Conservation (phyloP, 2,888 invertebrate genomes). For the Aspidiotus rigidus region DNA sequence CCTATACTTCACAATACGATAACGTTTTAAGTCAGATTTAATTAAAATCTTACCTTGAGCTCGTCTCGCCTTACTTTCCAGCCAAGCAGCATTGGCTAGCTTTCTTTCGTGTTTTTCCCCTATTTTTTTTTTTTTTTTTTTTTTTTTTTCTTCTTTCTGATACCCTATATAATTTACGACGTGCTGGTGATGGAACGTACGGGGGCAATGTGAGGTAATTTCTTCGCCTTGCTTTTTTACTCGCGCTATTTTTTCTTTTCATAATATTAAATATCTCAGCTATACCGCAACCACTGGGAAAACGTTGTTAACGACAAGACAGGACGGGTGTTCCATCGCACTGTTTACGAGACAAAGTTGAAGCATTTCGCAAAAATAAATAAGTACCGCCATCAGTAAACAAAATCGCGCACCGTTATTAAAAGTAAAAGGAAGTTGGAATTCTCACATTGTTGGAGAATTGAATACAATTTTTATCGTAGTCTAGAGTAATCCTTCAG, state of each 20-base stretch:
- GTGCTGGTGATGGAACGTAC: not conserved
- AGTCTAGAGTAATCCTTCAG: too few relatives aligned
- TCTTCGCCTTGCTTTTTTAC: not conserved
- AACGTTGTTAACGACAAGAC: too few relatives aligned
- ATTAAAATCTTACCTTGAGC: conserved; percentile 31
- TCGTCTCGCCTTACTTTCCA: conserved; percentile 6
- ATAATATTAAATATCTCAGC: too few relatives aligned
- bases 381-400: too few relatives aligned
- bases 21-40: conserved; percentile 30
- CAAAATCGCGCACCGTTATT: too few relatives aligned
- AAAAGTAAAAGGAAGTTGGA: too few relatives aligned
- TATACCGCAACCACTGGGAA: too few relatives aligned
- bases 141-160: not conserved
- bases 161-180: not conserved
- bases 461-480: too few relatives aligned
- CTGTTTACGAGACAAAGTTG: too few relatives aligned
- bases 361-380: too few relatives aligned
- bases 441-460: too few relatives aligned
- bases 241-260: not conserved
- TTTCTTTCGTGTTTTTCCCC: conserved; percentile 2
- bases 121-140: not conserved
- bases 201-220: not conserved
- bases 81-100: not conserved
- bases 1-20: not conserved
- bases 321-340: too few relatives aligned